phyloP scores from a whole-genome alignment of 1,140 invertebrate genomes.

The Cotesia chilonis region DNA sequence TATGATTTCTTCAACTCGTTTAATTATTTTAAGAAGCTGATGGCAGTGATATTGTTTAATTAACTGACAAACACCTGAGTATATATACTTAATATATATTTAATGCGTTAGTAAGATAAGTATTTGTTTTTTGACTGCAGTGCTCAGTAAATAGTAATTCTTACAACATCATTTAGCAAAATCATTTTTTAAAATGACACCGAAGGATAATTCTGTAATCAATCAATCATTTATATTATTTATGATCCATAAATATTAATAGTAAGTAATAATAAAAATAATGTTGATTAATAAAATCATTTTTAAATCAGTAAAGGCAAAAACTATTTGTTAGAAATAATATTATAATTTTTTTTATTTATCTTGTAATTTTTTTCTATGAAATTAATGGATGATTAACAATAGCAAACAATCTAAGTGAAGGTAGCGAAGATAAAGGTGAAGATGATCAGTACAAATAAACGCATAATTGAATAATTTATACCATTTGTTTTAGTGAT shows the following conservation, averaged over 20 bases:
- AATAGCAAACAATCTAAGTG: neutral
- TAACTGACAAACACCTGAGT: neutral
- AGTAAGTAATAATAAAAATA: no score
- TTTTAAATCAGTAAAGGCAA: no score
- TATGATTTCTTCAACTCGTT: neutral
- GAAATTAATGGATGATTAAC: neutral
- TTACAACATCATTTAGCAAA: neutral
- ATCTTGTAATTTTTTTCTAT: neutral
- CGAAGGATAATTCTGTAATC: no score
- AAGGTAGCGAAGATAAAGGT: no score
- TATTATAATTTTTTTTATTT: neutral
- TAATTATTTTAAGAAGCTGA: slow-evolving; percentile 13
- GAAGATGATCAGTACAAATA: no score
- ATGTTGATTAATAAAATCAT: no score
- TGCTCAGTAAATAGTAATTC: slow-evolving; percentile 9
- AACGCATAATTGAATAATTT: no score
- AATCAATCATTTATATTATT: no score
- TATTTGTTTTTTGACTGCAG: slow-evolving; percentile 19
- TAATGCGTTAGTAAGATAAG: neutral
- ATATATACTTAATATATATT: neutral
- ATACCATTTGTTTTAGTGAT: no score
- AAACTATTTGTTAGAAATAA: no score
- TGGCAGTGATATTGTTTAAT: slow-evolving; percentile 10
- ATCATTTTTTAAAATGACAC: neutral
- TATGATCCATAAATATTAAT: no score